These are phyloP conservation scores for Melanotaenia duboulayi DNA, from an alignment of 2,113 vertebrate species.

Conservation along the genomic window DNA sequence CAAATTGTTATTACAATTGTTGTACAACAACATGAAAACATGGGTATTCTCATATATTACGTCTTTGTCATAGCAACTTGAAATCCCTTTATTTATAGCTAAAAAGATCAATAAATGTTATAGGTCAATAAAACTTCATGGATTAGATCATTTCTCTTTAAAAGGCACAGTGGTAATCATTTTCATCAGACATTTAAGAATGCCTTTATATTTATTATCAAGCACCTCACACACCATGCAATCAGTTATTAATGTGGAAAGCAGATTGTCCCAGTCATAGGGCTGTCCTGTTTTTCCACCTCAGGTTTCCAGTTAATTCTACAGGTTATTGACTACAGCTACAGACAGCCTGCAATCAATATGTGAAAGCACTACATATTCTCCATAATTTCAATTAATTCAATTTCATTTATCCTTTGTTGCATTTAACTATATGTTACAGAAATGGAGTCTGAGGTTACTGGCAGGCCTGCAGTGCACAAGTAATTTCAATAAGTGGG, in stretches of 20 bases:
- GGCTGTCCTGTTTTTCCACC: constrained; percentile 51
- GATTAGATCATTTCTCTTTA: constrained; percentile 22
- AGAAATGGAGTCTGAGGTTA: constrained; percentile 50
- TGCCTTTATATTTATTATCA: constrained; percentile 59
- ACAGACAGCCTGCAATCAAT: constrained; percentile 74
- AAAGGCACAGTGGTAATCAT: constrained; percentile 2
- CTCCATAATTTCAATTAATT: constrained; percentile 39
- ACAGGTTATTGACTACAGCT: constrained; percentile 74
- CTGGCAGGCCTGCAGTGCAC: constrained; percentile 14
- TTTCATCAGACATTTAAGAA: constrained; percentile 37
- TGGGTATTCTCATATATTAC: background rate
- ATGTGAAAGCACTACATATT: constrained; percentile 51
- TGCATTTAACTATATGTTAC: constrained; percentile 72
- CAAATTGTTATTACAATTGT: no score
- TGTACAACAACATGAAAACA: constrained; percentile 6
- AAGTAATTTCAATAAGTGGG: constrained; percentile 42
- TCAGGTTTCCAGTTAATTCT: constrained; percentile 64
- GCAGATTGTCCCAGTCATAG: constrained; percentile 35
- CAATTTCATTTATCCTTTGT: constrained; percentile 75
- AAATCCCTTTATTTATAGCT: background rate
- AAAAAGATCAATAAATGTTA: constrained; percentile 14
- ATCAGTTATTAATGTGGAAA: constrained; percentile 67
- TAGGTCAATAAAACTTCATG: constrained; percentile 20
- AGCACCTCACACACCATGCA: constrained; percentile 61
- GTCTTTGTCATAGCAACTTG: background rate